phyloP scores from a whole-genome alignment of 2,113 vertebrate species.

The Entomyzon cyanotis region DNA sequence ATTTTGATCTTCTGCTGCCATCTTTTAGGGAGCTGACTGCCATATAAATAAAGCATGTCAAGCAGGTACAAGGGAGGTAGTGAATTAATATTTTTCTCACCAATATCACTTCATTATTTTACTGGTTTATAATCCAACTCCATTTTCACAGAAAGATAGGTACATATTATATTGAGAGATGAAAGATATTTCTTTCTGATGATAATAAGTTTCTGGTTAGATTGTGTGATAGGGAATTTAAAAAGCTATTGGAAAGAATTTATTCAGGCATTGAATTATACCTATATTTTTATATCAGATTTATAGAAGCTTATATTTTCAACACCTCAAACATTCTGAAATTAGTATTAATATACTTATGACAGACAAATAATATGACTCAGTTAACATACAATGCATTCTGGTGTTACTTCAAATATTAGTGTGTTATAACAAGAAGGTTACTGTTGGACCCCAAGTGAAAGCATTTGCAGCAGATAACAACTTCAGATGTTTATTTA shows the following conservation, averaged over 20 bases:
- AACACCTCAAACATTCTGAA: conserved; percentile 18
- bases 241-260: neutral
- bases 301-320: conserved; percentile 11
- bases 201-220: conserved; percentile 5
- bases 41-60: neutral
- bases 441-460: neutral
- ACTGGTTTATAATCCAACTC: neutral
- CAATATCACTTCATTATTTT: neutral
- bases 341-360: neutral
- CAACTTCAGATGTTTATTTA: conserved; percentile 17
- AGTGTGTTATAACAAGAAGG: conserved; percentile 14
- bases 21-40: neutral
- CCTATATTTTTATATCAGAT: conserved; percentile 4
- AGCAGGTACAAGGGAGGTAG: neutral
- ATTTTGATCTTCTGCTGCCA: neutral
- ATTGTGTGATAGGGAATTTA: neutral
- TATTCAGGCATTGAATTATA: conserved; percentile 39
- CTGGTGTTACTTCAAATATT: neutral
- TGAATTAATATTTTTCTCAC: neutral
- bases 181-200: neutral
- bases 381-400: neutral
- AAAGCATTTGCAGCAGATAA: conserved; percentile 9
- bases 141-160: neutral
- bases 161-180: neutral
- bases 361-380: neutral